Base-by-base conservation (phyloP, 1,140 invertebrate genomes). In the Chionoecetes opilio region DNA sequence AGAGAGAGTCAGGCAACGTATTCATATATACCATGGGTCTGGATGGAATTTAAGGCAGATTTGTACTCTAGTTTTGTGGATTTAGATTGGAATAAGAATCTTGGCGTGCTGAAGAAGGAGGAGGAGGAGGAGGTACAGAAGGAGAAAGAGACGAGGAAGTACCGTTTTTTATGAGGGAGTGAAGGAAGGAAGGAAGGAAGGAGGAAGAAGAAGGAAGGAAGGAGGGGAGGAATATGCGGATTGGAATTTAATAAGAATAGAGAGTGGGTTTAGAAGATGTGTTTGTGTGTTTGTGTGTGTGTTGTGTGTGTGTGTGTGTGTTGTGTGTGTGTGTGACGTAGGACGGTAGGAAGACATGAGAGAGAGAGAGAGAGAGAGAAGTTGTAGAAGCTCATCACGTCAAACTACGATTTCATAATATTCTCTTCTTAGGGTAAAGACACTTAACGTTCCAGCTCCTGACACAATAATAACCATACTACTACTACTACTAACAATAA, bases 231-330 rank as follows among this genome's bases (percentile, higher is more conserved):
- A 3, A 29, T 29, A 31, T 26, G 41, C n/a, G 86, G 53, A 75
- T 34, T 91, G 89, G 53, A 91, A 91, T 91, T 75, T 91, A 91
- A 91, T 91, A 75, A 75, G 46, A 91, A 91, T 91, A 91, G 29
- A 75, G 35, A 91, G 88, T 75, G 89, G 89, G 38, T 35, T 46
- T 46, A 46, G 5, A n/a, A n/a, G n/a, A n/a, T n/a, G n/a, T n/a
- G n/a, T n/a, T n/a, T n/a, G n/a, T n/a, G n/a, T n/a, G n/a, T n/a
- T n/a, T n/a, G n/a, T n/a, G n/a, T n/a, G n/a, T n/a, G n/a, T n/a
- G n/a, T n/a, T n/a, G n/a, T n/a, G n/a, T n/a, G n/a, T n/a, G n/a
- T n/a, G n/a, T n/a, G n/a, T n/a, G n/a, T n/a, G n/a, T n/a, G n/a
- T n/a, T n/a, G n/a, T n/a, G n/a, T n/a, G n/a, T n/a, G n/a, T n/a